phyloP scores from a whole-genome alignment of 1,140 invertebrate species.

The Drosophila elegans region DNA sequence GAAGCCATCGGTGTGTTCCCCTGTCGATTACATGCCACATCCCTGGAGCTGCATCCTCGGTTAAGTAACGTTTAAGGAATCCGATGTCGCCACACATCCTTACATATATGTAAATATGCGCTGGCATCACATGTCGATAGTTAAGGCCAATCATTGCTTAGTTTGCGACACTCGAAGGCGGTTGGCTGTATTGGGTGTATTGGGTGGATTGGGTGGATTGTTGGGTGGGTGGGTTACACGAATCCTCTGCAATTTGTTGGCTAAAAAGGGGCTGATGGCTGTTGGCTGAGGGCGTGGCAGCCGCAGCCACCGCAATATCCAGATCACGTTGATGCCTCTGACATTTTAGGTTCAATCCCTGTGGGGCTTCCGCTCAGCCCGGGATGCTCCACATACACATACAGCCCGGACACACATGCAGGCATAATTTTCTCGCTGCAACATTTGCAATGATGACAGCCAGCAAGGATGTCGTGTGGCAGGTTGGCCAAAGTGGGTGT shows the following conservation, averaged over 20 bases:
- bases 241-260: conserved; percentile 43
- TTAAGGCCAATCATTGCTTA: conserved; percentile 64
- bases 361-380: conserved; percentile 56
- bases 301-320: conserved; percentile 69
- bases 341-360: conserved; percentile 82
- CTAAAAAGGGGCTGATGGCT: neutral
- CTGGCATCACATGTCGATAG: conserved; percentile 58
- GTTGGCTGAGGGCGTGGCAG: conserved; percentile 8
- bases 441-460: conserved; percentile 77
- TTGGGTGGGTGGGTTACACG: conserved; percentile 8
- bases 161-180: conserved; percentile 53
- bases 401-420: conserved; percentile 17
- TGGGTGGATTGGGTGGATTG: neutral
- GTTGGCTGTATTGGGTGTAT: neutral
- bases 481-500: conserved; percentile 9
- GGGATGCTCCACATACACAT: conserved; percentile 29
- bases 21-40: conserved; percentile 42
- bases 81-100: conserved; percentile 36
- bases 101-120: conserved; percentile 37
- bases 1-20: conserved; percentile 9
- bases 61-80: conserved; percentile 50
- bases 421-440: conserved; percentile 72
- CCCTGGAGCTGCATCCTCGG: conserved; percentile 32
- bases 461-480: conserved; percentile 53
- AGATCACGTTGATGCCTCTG: conserved; percentile 78